Evolutionary conservation across 30 jellyfish, hydroid and myxozoan species (phyloP), one percentile per base, ranked within the genome.

Genomic region (Aurelia coerulea): DNA sequence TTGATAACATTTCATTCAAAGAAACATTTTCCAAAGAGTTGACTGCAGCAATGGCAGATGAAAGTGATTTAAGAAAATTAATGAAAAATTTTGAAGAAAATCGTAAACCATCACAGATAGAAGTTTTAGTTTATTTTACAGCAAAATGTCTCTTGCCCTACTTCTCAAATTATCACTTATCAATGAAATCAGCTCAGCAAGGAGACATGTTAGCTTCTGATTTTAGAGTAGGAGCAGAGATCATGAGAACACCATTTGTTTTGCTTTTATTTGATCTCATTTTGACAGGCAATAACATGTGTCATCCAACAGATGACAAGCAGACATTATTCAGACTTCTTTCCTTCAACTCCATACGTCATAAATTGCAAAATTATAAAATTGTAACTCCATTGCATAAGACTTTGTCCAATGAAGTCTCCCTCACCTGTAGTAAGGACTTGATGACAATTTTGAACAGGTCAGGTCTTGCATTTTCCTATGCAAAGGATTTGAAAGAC

Each of bases 401-500:
- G 50, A 39, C 50, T 39, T 39, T 2, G 50, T 39, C 50, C 50
- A 39, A 39, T 39, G 50, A 39, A 39, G 50, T 39, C 5, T 39
- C 50, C 50, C 50, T 39, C 50, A 39, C 50, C 50, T 39, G 50
- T 39, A 70, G 63, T 16, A 35, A 70, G 50, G 50, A 39, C 39
- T 46, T 75, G 15, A 75, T 75, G 86, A 15, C 86, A 16, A 41
- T 42, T 60, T 58, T 75, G 60, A 50, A 75, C 51, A 2, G 15
- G 58, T 53, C 86, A n/a, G 86, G 86, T 56, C 74, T 75, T 33
- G 16, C 86, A 49, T 75, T 49, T 75, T 75, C 74, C 8, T 75
- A 75, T 58, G 23, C 74, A 14, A 75, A 75, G 37, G 86, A 75
- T 75, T 53, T 73, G 84, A 73, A 73, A 56, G 86, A 75, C 74